A percentile compares a stretch with the other conserved stretches of the same genome.
Evolutionary conservation across 2,113 vertebrate genomes (phyloP).

Genomic region (Sardina pilchardus): DNA sequence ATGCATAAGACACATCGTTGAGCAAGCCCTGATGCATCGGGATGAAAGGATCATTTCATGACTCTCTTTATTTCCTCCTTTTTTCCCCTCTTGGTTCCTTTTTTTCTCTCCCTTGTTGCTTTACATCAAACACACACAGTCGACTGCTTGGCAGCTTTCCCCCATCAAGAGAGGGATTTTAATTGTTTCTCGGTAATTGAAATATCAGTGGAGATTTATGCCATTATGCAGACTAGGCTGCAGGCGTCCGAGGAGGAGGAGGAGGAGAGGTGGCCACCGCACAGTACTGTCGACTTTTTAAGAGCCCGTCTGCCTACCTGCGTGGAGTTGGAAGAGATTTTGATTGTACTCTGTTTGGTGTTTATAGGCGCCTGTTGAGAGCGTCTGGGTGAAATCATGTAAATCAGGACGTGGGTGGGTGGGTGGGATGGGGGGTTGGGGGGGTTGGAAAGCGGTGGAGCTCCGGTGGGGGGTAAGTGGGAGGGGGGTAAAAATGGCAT

Average conservation of each 20-base stretch:
- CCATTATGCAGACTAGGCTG: background rate
- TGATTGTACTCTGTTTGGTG: background rate
- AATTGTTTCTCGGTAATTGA: background rate
- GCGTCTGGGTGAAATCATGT: background rate
- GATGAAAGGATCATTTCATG: conserved; percentile 5
- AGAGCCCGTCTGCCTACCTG: background rate
- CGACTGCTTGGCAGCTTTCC: background rate
- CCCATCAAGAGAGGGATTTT: background rate
- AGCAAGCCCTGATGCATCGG: background rate
- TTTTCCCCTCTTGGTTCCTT: background rate
- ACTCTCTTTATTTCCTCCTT: background rate
- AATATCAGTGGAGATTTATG: background rate
- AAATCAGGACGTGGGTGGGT: background rate
- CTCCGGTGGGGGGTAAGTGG: background rate
- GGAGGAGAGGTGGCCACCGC: background rate
- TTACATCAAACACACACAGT: background rate
- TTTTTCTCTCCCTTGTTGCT: background rate
- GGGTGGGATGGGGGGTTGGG: too few relatives aligned
- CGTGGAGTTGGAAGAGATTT: background rate
- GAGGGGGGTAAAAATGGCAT: background rate
- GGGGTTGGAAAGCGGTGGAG: background rate
- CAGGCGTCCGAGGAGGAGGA: too few relatives aligned
- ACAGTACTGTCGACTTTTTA: background rate
- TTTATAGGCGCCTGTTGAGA: background rate
- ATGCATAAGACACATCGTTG: background rate